A percentile compares a stretch with the other conserved stretches of the same genome.
These are phyloP conservation scores for Apotomis betuletana DNA, from an alignment of 2,888 invertebrate genomes.

Conservation along the genomic window DNA sequence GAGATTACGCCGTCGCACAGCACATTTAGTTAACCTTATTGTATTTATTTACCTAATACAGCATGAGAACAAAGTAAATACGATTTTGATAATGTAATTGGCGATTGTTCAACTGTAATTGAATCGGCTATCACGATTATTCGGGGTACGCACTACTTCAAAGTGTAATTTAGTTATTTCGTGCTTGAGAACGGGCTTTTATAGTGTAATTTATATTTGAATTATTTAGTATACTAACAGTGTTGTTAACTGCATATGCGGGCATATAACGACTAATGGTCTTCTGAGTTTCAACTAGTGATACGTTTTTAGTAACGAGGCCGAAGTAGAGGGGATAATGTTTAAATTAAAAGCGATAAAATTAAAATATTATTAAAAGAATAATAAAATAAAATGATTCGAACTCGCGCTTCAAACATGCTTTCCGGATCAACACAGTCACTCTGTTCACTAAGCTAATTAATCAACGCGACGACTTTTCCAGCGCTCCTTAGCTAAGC, in stretches of 20 bases:
- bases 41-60: constrained; percentile 66
- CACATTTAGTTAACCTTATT: constrained; percentile 49
- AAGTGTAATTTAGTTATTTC: constrained; percentile 38
- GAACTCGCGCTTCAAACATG: too few species aligned
- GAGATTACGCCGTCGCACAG: constrained; percentile 62
- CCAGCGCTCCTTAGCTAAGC: too few species aligned
- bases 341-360: too few species aligned
- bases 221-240: constrained; percentile 15
- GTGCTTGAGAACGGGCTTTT: constrained; percentile 7
- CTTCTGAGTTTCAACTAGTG: neutral
- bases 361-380: too few species aligned
- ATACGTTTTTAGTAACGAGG: too few species aligned
- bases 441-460: too few species aligned
- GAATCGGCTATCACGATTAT: constrained; percentile 64
- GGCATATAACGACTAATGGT: neutral
- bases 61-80: constrained; percentile 62
- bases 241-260: constrained; percentile 7
- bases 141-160: constrained; percentile 46
- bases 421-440: too few species aligned
- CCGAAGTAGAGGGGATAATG: too few species aligned
- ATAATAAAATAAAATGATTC: too few species aligned
- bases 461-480: too few species aligned
- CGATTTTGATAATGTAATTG: constrained; percentile 67
- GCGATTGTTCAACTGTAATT: constrained; percentile 64
- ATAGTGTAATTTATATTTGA: constrained; percentile 21